Evolutionary conservation across 2,113 vertebrate genomes (phyloP), one percentile per base, ranked within the genome.

Genomic region (Podarcis cretensis): DNA sequence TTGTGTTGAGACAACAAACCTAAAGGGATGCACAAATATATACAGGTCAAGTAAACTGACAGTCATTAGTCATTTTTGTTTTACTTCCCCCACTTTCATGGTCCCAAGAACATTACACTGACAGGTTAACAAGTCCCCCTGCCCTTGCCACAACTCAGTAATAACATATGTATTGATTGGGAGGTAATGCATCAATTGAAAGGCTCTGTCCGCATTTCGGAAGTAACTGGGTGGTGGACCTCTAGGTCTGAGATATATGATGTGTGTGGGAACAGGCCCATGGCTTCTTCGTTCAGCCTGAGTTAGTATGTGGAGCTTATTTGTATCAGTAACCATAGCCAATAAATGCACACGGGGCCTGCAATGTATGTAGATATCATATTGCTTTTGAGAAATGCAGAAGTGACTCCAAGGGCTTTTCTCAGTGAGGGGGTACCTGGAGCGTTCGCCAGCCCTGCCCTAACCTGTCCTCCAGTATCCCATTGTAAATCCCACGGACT

Each of bases 371-470:
- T 43, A 30, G 43, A 23, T 84, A n/a, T 57, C 21, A 32, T 54
- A 73, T 84, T 82, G 20, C 57, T 43, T 23, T 74, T 12, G 37
- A 25, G 27, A 88, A 18, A 65, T 23, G 35, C 20, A 83, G 16
- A 37, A 91, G 54, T 78, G 59, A 14, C 35, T 57, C 69, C 85
- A 54, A 89, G 79, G 43, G 30, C 65, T 77, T 76, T 20, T 93
- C 8, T 16, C 69, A 43, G 68, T 89, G 81, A 87, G 37, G 20
- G 81, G 48, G 83, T 66, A 87, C 69, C 81, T 48, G 14, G 0
- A 9, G 1, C 66, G 77, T 81, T 74, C 57, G 57, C 21, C 65
- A 88, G 69, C 4, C 1, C 32, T 84, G 76, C 1, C n/a, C 71
- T 89, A 73, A 92, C 71, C 80, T 76, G 65, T 57, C 18, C 10